Conservation (phyloP, 2,888 invertebrate genomes). For the Petrophora chlorosata region DNA sequence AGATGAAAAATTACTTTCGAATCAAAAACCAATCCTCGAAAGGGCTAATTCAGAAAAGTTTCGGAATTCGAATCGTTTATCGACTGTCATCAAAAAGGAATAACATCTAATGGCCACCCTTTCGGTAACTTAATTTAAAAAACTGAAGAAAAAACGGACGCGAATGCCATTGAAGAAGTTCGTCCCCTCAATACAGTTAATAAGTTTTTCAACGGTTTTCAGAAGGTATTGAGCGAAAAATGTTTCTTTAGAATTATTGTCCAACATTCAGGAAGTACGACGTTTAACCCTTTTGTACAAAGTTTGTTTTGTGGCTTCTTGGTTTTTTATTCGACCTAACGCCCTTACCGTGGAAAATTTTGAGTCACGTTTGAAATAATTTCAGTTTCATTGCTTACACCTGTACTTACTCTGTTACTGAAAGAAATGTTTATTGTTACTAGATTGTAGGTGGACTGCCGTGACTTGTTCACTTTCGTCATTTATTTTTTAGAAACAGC, state of each 20-base stretch:
- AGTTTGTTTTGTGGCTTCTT: constrained; percentile 10
- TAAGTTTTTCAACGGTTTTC: constrained; percentile 33
- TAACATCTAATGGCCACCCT: constrained; percentile 67
- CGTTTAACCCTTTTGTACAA: constrained; percentile 20
- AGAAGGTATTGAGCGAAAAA: constrained; percentile 23
- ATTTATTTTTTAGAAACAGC: no score
- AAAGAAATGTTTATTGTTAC: no score
- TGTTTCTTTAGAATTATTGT: constrained; percentile 22
- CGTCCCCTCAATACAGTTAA: constrained; percentile 45
- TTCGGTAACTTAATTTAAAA: constrained; percentile 75
- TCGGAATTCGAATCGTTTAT: constrained; percentile 68
- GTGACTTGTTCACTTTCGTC: no score
- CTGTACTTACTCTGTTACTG: no score
- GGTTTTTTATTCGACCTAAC: background rate
- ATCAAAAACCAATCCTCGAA: constrained; percentile 59
- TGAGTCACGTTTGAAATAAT: background rate
- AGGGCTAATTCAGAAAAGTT: constrained; percentile 44
- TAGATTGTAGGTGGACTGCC: no score
- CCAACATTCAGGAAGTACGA: constrained; percentile 11
- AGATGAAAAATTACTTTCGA: constrained; percentile 47
- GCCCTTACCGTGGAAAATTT: background rate
- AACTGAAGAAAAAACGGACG: constrained; percentile 29
- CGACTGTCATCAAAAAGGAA: constrained; percentile 79
- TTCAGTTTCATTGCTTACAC: no score
- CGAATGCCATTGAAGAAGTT: constrained; percentile 41